Base-by-base conservation (phyloP, 2,888 invertebrate genomes). In the Ditula angustiorana region DNA sequence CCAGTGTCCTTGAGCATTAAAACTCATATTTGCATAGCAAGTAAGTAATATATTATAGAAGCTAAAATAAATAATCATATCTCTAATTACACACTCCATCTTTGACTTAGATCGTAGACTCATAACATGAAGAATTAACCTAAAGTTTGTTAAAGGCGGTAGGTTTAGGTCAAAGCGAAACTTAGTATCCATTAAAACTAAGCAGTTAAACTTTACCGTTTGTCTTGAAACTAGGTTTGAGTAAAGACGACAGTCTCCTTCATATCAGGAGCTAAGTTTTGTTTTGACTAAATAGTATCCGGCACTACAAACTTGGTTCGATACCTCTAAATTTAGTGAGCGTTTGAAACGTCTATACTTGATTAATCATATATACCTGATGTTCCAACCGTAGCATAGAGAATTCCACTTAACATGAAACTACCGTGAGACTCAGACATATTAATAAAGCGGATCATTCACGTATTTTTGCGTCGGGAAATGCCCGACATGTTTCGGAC, bases 311-410 rank as follows among this genome's bases (percentile, higher is more conserved):
- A 26, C 35, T 55, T 47, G 8, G 55, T 55, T 47, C 52, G 28
- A 13, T 23, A 47, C 35, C 21, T 47, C 26, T 23, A 35, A 47
- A 35, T 52, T 35, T 47, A 55, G 55, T 61, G 26, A 21, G 24
- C 47, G 37, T 55, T 35, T 55, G 47, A 55, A 53, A 47, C 37
- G 28, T 37, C 56, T 46, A 33, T 61, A 53, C 61, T 49, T 41
- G 13, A 24, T 50, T 57, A 50, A 56, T 62, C n/a, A n/a, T n/a
- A n/a, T n/a, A n/a, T n/a, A n/a, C n/a, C n/a, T 57, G 35, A 11
- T 30, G 11, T 30, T 19, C 11, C 11, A 19, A 19, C 19, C 11
- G 19, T 1, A 19, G 30, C 5, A 49, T 49, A 5, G 13, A 28
- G 19, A 24, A n/a, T n/a, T n/a, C n/a, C n/a, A n/a, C n/a, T n/a